These are phyloP conservation scores for Lepetodrilus schrolli DNA, from an alignment of 2,888 invertebrate genomes.

Conservation along the genomic window DNA sequence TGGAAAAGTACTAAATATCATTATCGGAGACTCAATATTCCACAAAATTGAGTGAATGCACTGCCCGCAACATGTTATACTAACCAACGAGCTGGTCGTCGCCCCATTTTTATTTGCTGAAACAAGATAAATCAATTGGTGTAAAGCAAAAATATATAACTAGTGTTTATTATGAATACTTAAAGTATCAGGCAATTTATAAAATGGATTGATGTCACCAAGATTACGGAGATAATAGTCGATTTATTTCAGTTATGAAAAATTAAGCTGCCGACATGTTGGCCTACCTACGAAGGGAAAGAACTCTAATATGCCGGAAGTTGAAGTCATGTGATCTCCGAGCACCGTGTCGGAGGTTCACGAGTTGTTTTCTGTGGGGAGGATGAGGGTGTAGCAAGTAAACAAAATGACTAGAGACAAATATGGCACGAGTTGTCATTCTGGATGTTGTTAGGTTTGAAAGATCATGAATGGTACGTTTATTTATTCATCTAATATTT, in stretches of 20 bases:
- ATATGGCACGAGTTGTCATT: conserved; percentile 6
- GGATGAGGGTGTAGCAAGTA: conserved; percentile 2
- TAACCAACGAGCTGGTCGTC: conserved; percentile 98
- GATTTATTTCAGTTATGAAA: too few relatives aligned
- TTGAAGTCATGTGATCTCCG: conserved; percentile 31
- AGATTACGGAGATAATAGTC: too few relatives aligned
- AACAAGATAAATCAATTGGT: conserved; percentile 30
- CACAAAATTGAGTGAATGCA: too few relatives aligned
- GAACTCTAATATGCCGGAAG: conserved; percentile 32
- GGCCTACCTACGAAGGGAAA: conserved; percentile 31
- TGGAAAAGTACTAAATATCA: too few relatives aligned
- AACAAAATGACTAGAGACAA: neutral
- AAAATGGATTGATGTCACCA: too few relatives aligned
- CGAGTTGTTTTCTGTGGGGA: conserved; percentile 2
- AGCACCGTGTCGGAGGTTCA: conserved; percentile 1
- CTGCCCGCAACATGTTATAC: conserved; percentile 73
- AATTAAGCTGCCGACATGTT: conserved; percentile 1
- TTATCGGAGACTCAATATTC: too few relatives aligned
- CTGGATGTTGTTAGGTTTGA: neutral
- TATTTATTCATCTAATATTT: too few relatives aligned
- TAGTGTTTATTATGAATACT: too few relatives aligned
- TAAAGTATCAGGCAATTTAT: too few relatives aligned
- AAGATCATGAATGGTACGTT: conserved; percentile 20
- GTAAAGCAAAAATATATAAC: too few relatives aligned
- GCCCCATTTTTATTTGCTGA: conserved; percentile 86